These are phyloP conservation scores for Trematomus loennbergii DNA, from an alignment of 2,113 vertebrate genomes.

Conservation along the genomic window DNA sequence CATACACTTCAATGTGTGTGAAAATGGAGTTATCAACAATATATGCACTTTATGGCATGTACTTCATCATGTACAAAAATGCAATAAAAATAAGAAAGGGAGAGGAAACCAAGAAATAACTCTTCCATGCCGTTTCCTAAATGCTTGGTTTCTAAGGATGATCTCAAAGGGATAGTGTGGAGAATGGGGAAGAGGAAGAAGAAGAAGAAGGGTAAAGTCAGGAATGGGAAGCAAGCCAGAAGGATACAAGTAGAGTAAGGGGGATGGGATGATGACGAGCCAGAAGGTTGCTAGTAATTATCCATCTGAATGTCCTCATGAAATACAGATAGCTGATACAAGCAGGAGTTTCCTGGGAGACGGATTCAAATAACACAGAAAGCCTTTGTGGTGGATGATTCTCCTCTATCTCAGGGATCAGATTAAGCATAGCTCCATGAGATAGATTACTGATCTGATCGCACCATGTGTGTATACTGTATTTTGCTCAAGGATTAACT, in stretches of 20 bases:
- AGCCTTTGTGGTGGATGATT: slow-evolving; percentile 29
- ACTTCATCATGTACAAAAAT: background rate
- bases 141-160: background rate
- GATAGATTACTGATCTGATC: slow-evolving; percentile 47
- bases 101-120: background rate
- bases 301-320: slow-evolving; percentile 5
- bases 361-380: slow-evolving; percentile 45
- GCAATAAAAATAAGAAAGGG: slow-evolving; percentile 1
- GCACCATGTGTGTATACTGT: background rate
- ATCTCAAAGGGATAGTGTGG: background rate
- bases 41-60: slow-evolving; percentile 5
- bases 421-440: slow-evolving; percentile 41
- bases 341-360: slow-evolving; percentile 33
- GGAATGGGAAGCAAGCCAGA: slow-evolving; percentile 26
- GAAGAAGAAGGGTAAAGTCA: background rate
- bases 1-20: background rate
- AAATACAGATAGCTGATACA: slow-evolving; percentile 30
- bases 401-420: slow-evolving; percentile 35
- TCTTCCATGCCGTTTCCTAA: background rate
- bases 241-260: slow-evolving; percentile 19
- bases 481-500: background rate
- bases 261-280: background rate
- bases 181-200: background rate
- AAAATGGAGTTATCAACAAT: slow-evolving; percentile 18
- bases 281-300: slow-evolving; percentile 41